These are phyloP conservation scores for Drosophila paramelanica DNA, from an alignment of 2,888 invertebrate species.

Conservation along the genomic window DNA sequence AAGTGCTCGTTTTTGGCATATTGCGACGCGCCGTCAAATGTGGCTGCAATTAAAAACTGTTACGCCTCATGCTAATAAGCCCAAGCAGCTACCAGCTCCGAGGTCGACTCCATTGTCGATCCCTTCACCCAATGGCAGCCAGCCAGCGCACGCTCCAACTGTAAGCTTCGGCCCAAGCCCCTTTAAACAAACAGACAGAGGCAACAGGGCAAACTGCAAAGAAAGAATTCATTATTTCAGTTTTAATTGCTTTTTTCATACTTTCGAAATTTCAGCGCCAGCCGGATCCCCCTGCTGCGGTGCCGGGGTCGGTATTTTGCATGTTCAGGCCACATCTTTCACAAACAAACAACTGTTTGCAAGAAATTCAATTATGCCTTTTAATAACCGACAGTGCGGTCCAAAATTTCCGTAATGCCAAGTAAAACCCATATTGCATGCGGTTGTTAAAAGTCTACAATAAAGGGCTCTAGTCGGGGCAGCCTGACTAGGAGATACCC, in stretches of 20 bases:
- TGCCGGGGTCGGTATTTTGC: constrained; percentile 59
- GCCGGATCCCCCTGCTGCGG: constrained; percentile 36
- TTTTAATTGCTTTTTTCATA: constrained; percentile 84
- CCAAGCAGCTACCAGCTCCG: constrained; percentile 54
- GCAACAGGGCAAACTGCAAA: constrained; percentile 54
- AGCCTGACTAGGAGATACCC: no score
- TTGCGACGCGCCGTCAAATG: constrained; percentile 74
- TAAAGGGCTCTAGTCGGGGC: no score
- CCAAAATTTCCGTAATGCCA: constrained; percentile 41
- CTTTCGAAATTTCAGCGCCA: constrained; percentile 75
- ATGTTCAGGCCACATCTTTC: constrained; percentile 78
- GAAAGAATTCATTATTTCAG: constrained; percentile 83
- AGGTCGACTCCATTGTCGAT: constrained; percentile 54
- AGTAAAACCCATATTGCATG: constrained; percentile 50
- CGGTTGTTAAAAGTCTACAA: constrained; percentile 10
- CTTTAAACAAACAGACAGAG: constrained; percentile 35
- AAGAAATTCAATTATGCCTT: constrained; percentile 82
- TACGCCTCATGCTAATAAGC: constrained; percentile 81
- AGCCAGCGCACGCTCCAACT: constrained; percentile 37
- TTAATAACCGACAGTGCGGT: constrained; percentile 72
- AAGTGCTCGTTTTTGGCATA: constrained; percentile 69
- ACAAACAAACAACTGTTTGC: constrained; percentile 73
- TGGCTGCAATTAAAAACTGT: constrained; percentile 83
- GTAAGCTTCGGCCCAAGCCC: constrained; percentile 24
- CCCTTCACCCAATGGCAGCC: constrained; percentile 65